phyloP scores from a whole-genome alignment of 2,113 vertebrate genomes.

The Oxyura jamaicensis region DNA sequence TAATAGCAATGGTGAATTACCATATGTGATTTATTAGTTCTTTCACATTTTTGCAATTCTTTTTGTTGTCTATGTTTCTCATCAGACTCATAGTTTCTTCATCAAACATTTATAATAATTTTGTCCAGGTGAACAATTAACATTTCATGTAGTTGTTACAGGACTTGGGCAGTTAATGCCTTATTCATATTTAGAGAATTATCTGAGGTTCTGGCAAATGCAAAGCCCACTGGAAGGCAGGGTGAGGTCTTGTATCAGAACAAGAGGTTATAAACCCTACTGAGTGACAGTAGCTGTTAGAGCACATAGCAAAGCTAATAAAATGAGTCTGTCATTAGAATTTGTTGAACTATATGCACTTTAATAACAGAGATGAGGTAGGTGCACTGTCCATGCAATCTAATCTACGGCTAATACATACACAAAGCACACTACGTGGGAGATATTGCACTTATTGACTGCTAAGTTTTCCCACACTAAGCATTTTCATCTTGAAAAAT shows the following conservation, averaged over 20 bases:
- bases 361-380: neutral
- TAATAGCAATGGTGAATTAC: neutral
- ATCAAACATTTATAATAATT: slow-evolving; percentile 60
- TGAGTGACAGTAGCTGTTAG: neutral
- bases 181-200: neutral
- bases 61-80: slow-evolving; percentile 29
- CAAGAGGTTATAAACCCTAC: neutral
- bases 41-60: slow-evolving; percentile 37
- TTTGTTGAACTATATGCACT: neutral
- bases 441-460: neutral
- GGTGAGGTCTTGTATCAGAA: neutral
- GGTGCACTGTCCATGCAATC: neutral
- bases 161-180: neutral
- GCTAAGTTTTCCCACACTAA: neutral
- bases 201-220: neutral
- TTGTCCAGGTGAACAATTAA: slow-evolving; percentile 45
- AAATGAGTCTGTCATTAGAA: neutral
- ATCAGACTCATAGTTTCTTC: slow-evolving; percentile 54
- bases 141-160: slow-evolving; percentile 61
- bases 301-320: neutral
- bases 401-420: neutral
- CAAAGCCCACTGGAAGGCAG: neutral
- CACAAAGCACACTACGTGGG: neutral
- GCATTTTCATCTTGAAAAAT: neutral
- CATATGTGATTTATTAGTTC: neutral